Conservation (phyloP, 2,888 invertebrate species). For the Erebia epiphron region DNA sequence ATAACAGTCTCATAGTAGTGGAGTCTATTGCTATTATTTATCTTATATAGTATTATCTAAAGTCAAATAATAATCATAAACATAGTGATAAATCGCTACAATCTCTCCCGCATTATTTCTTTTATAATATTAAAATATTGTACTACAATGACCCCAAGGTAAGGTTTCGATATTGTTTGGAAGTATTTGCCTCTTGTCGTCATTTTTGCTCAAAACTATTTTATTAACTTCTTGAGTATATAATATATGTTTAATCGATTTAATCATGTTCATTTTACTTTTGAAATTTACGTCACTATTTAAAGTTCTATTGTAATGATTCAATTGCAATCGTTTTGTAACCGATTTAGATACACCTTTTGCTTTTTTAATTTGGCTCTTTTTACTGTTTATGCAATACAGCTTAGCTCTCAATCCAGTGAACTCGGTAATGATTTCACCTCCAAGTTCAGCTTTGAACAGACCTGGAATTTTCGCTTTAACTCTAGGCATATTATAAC, state of each 20-base stretch:
- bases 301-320: constrained; percentile 8
- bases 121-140: constrained; percentile 14
- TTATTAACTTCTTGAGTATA: constrained; percentile 22
- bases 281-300: constrained; percentile 3
- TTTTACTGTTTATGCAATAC: neutral
- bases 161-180: constrained; percentile 8
- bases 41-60: too few species aligned
- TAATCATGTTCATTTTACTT: constrained; percentile 12
- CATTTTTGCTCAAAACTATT: constrained; percentile 17
- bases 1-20: neutral
- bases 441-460: constrained; percentile 7
- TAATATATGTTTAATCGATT: constrained; percentile 15
- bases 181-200: constrained; percentile 18
- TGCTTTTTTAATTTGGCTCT: neutral
- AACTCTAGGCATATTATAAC: constrained; percentile 2
- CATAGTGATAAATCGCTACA: neutral
- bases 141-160: constrained; percentile 18
- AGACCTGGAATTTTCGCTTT: constrained; percentile 4
- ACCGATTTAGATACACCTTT: constrained; percentile 11
- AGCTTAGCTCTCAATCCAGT: constrained; percentile 1
- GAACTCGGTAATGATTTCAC: neutral
- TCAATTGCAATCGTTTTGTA: neutral
- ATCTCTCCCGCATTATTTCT: neutral
- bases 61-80: neutral
- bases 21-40: too few species aligned